Evolutionary conservation across 2,888 invertebrate genomes (phyloP).

Genomic region (Galeopsomyia nigrocyanea): DNA sequence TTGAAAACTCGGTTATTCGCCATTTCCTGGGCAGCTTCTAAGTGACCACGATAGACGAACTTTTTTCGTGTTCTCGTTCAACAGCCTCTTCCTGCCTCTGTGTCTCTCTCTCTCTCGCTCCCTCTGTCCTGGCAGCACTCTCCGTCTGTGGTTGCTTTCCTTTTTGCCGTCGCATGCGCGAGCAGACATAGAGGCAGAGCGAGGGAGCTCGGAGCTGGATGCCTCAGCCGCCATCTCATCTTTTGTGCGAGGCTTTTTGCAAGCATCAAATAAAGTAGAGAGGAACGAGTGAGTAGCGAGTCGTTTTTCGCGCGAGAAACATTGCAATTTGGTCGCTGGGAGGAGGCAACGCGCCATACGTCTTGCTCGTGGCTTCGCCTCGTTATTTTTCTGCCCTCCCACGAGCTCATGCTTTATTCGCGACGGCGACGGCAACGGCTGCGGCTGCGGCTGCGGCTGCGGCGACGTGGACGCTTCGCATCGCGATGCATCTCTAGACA

Average conservation of each 20-base stretch:
- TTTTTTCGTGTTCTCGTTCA: conserved; percentile 24
- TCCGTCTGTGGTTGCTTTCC: too few species aligned
- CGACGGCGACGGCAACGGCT: neutral
- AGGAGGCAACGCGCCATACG: neutral
- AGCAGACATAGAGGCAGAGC: neutral
- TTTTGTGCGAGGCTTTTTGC: conserved; percentile 9
- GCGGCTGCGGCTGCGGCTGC: neutral
- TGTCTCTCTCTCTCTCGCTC: conserved; percentile 1
- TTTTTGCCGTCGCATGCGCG: neutral
- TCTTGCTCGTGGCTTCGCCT: conserved; percentile 22
- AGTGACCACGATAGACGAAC: conserved; percentile 30
- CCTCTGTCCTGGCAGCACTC: neutral
- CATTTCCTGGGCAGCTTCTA: conserved; percentile 16
- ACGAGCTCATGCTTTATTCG: conserved; percentile 23
- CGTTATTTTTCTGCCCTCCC: conserved; percentile 28
- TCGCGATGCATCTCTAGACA: conserved; percentile 34
- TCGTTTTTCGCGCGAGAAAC: conserved; percentile 8
- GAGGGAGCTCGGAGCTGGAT: neutral
- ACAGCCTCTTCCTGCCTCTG: neutral
- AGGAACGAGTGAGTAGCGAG: neutral
- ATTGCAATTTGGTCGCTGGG: conserved; percentile 19
- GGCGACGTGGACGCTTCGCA: neutral
- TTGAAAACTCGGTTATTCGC: conserved; percentile 25
- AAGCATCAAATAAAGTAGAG: conserved; percentile 34
- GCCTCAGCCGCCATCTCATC: conserved; percentile 13